These are phyloP conservation scores for Capromys pilorides DNA, from an alignment of 2,797 vertebrate species.

Conservation along the genomic window DNA sequence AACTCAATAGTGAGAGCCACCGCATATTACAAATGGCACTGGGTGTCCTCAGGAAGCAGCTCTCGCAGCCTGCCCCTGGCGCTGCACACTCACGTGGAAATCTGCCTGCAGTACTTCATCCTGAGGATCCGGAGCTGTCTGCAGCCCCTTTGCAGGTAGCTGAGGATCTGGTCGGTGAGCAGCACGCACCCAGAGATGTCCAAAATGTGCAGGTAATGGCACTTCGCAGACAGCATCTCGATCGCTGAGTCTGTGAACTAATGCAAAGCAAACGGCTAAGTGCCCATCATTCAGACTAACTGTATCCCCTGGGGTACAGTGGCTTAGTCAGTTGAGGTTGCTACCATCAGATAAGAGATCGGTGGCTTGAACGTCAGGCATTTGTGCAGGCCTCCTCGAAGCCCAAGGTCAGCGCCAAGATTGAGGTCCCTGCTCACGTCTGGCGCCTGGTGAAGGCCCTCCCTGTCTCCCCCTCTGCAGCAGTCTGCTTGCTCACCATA, in stretches of 20 bases:
- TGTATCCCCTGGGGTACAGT: not conserved
- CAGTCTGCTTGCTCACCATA: not conserved
- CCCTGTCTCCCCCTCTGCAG: not conserved
- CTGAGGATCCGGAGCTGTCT: slow-evolving; percentile 86
- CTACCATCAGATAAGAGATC: not conserved
- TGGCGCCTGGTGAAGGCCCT: not conserved
- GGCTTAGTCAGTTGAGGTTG: not conserved
- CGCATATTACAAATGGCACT: not conserved
- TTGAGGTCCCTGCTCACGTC: not conserved
- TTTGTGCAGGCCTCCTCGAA: not conserved
- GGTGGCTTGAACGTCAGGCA: not conserved
- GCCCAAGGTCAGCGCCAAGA: not conserved
- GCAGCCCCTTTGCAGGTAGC: slow-evolving; percentile 85
- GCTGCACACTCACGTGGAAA: slow-evolving; percentile 87
- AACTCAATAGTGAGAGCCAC: slow-evolving; percentile 11
- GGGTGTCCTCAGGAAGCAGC: not conserved
- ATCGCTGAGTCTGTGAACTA: slow-evolving; percentile 89
- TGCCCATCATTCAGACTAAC: not conserved
- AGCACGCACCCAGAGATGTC: slow-evolving; percentile 89
- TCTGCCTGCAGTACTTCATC: slow-evolving; percentile 88
- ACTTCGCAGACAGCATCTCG: slow-evolving; percentile 86
- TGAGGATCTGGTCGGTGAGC: slow-evolving; percentile 86
- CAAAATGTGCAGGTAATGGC: slow-evolving; percentile 87
- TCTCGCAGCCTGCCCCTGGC: not conserved
- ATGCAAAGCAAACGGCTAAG: slow-evolving; percentile 55